Percentiles rank a stretch among this genome's conserved stretches.
phyloP scores from a whole-genome alignment of 1,140 invertebrate species.

The Anadara kagoshimensis region DNA sequence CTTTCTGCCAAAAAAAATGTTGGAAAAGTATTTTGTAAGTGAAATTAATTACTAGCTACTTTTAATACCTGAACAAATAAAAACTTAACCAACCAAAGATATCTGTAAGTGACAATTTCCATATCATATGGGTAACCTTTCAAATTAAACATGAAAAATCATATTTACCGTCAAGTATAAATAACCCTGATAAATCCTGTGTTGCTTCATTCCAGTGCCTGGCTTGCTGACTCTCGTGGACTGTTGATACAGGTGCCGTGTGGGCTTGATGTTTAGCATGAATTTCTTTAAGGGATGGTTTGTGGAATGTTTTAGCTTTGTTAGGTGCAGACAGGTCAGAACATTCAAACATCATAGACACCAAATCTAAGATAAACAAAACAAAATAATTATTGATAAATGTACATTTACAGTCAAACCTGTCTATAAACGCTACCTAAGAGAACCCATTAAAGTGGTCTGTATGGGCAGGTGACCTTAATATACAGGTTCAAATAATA shows the following conservation, averaged over 20 bases:
- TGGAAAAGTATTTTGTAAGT: no score
- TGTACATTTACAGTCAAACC: not conserved
- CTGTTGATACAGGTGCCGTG: conserved; percentile 33
- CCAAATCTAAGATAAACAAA: conserved; percentile 48
- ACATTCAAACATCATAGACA: conserved; percentile 64
- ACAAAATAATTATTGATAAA: not conserved
- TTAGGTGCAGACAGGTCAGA: conserved; percentile 60
- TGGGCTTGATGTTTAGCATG: conserved; percentile 37
- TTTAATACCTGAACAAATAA: no score
- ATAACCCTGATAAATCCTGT: conserved; percentile 57
- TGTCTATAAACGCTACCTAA: no score
- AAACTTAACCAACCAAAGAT: no score
- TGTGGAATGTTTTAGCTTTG: conserved; percentile 63
- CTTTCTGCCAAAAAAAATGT: no score
- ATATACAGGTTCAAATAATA: no score
- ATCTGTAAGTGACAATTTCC: no score
- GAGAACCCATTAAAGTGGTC: no score
- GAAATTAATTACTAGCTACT: no score
- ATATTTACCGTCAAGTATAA: conserved; percentile 20
- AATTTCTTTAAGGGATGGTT: conserved; percentile 53
- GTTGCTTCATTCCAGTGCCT: conserved; percentile 49
- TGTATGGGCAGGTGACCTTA: no score
- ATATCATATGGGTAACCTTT: no score
- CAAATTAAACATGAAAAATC: no score
- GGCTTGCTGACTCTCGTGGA: conserved; percentile 54